phyloP scores from a whole-genome alignment of 2,888 invertebrate species.

The Vannuccia rotundouncinata region DNA sequence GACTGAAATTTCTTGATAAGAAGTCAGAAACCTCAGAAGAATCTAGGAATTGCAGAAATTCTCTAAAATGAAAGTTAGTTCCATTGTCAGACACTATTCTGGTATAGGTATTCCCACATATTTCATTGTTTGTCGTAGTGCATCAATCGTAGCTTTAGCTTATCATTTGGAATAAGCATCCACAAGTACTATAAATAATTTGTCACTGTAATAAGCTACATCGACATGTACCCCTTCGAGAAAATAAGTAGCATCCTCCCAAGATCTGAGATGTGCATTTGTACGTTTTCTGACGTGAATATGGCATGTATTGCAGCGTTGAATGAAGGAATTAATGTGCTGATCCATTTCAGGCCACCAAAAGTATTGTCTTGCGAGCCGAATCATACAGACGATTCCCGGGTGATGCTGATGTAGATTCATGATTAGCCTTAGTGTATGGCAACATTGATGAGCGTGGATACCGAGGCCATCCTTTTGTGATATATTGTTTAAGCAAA shows the following conservation, averaged over 20 bases:
- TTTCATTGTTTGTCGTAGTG: no score
- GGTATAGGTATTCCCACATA: no score
- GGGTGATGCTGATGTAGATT: constrained; percentile 32
- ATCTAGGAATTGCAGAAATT: no score
- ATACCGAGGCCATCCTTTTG: constrained; percentile 30
- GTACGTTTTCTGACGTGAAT: background rate
- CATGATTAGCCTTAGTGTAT: constrained; percentile 8
- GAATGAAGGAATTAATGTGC: constrained; percentile 11
- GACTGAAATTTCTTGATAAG: no score
- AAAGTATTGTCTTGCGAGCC: constrained; percentile 32
- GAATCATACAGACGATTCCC: constrained; percentile 32
- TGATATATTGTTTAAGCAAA: no score
- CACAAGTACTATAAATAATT: no score
- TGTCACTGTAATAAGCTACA: no score
- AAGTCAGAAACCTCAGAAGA: no score
- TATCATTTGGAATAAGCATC: no score
- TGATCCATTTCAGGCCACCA: constrained; percentile 33
- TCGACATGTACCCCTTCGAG: constrained; percentile 27
- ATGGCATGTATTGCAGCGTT: constrained; percentile 1
- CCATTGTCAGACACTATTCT: no score
- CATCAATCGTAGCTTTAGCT: no score
- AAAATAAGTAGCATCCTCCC: constrained; percentile 25
- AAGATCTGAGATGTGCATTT: constrained; percentile 27
- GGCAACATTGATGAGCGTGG: background rate
- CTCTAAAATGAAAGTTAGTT: no score